Evolutionary conservation across 2,888 invertebrate genomes (phyloP).

Genomic region (Thymelicus sylvestris): DNA sequence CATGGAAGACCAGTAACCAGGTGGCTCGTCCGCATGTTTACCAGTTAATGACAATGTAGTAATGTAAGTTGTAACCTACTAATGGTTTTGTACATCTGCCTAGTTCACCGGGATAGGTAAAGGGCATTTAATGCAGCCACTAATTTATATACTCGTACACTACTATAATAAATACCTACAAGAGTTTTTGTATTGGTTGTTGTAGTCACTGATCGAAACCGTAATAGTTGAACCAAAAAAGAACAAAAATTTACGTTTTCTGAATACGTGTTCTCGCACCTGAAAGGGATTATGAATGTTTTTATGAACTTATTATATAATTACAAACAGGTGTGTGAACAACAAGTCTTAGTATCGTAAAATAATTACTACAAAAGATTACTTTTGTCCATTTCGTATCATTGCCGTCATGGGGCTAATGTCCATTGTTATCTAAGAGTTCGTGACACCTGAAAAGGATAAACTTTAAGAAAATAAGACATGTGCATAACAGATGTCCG

Average conservation of each 20-base stretch:
- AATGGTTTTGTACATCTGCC: too few relatives aligned
- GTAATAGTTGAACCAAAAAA: too few relatives aligned
- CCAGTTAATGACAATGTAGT: too few relatives aligned
- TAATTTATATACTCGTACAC: too few relatives aligned
- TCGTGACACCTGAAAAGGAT: background rate
- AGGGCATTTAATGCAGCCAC: too few relatives aligned
- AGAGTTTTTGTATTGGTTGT: background rate
- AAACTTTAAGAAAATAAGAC: background rate
- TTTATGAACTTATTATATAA: background rate
- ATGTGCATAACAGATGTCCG: background rate
- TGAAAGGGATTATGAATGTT: constrained; percentile 41
- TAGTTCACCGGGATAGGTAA: too few relatives aligned
- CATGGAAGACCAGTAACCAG: too few relatives aligned
- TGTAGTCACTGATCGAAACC: too few relatives aligned
- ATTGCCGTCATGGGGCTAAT: too few relatives aligned
- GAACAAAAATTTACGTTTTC: background rate
- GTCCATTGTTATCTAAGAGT: background rate
- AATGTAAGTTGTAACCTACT: too few relatives aligned
- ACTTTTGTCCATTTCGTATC: background rate
- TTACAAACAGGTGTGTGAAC: constrained; percentile 3
- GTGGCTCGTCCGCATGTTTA: too few relatives aligned
- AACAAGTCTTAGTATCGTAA: background rate
- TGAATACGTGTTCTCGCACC: constrained; percentile 32
- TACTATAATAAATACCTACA: background rate
- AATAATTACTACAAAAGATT: constrained; percentile 4